Evolutionary conservation across 2,888 invertebrate genomes (phyloP).

Genomic region (Masnerella sp.): DNA sequence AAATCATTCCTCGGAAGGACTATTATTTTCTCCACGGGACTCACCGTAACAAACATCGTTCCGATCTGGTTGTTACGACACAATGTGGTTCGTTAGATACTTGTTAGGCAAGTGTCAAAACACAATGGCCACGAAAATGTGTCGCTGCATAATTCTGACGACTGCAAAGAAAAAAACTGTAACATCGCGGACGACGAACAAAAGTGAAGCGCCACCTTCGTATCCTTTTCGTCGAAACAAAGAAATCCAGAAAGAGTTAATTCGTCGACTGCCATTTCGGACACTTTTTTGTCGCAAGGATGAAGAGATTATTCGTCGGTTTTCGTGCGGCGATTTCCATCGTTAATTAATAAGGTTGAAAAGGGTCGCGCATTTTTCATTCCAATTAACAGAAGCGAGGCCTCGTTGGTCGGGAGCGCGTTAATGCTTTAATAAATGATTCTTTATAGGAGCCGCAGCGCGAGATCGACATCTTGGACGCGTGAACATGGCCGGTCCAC

Average conservation of each 20-base stretch:
- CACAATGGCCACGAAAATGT: neutral
- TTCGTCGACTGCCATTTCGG: neutral
- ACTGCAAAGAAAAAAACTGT: too few relatives aligned
- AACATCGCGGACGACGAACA: too few relatives aligned
- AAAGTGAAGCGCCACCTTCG: too few relatives aligned
- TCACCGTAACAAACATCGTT: neutral
- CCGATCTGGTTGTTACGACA: constrained; percentile 1
- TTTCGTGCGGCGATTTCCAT: too few relatives aligned
- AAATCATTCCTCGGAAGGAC: neutral
- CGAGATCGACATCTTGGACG: constrained; percentile 63
- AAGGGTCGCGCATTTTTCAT: constrained; percentile 14
- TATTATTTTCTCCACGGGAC: neutral
- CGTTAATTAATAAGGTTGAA: constrained; percentile 13
- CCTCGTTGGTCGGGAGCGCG: constrained; percentile 16
- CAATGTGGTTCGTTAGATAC: constrained; percentile 3
- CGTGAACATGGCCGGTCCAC: constrained; percentile 63
- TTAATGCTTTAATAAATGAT: constrained; percentile 55
- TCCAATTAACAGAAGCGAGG: constrained; percentile 25
- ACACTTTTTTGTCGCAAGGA: too few relatives aligned
- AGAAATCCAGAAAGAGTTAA: too few relatives aligned
- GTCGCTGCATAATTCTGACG: too few relatives aligned
- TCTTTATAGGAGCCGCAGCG: constrained; percentile 48
- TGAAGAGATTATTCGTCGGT: too few relatives aligned
- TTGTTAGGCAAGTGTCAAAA: constrained; percentile 29
- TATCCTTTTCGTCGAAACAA: too few relatives aligned